A percentile compares a stretch with the other conserved stretches of the same genome.
Evolutionary conservation across 64 coral and sea anemone genomes (phyloP).

Genomic region (Porites lutea): DNA sequence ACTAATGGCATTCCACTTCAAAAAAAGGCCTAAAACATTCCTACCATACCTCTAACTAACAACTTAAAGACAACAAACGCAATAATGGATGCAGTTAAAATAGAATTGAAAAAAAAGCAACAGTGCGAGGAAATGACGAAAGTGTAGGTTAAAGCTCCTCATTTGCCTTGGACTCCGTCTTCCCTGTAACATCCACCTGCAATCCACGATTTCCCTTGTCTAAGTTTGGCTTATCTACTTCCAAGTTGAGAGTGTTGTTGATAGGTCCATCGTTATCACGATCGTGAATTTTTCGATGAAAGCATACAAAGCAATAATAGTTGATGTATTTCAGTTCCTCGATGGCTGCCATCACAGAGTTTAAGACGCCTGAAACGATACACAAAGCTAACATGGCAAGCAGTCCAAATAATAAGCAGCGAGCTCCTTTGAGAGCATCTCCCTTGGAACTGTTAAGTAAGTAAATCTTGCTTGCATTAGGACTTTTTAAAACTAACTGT

Average conservation of each 20-base stretch:
- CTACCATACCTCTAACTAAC: too few species aligned
- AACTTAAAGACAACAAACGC: too few species aligned
- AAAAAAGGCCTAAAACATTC: too few species aligned
- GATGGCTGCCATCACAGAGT: slow-evolving; percentile 38
- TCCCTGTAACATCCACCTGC: background rate
- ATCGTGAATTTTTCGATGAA: background rate
- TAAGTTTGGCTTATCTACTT: background rate
- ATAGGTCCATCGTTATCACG: background rate
- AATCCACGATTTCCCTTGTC: background rate
- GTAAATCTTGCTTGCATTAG: background rate
- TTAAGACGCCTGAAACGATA: slow-evolving; percentile 56
- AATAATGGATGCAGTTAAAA: too few species aligned
- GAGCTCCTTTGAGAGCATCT: background rate
- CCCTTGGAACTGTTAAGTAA: background rate
- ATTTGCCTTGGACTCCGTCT: too few species aligned
- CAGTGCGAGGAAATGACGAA: too few species aligned
- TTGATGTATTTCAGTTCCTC: slow-evolving; percentile 15
- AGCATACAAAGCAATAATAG: slow-evolving; percentile 7
- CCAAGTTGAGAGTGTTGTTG: too few species aligned
- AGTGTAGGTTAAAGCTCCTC: too few species aligned
- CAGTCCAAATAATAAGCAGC: background rate
- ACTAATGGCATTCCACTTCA: too few species aligned
- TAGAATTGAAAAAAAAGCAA: too few species aligned
- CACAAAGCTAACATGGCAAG: slow-evolving; percentile 35
- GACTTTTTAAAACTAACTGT: background rate